A percentile compares a stretch with the other conserved stretches of the same genome.
Evolutionary conservation across 2,888 invertebrate species (phyloP).

Genomic region (Dexiosoma caninum): DNA sequence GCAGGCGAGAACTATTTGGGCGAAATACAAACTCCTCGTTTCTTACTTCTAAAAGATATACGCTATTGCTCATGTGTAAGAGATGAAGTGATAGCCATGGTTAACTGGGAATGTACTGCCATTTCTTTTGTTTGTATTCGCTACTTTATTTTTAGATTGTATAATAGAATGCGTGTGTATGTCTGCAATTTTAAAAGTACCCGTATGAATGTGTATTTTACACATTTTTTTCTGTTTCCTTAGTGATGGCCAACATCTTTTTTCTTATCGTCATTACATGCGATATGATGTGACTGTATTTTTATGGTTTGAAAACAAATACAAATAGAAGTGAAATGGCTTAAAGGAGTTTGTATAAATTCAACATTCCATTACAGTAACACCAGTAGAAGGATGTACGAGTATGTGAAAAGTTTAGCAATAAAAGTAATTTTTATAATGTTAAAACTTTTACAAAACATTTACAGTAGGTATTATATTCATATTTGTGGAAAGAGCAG

Average conservation of each 20-base stretch:
- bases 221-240: neutral
- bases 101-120: too few relatives aligned
- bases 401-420: neutral
- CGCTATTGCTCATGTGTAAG: too few relatives aligned
- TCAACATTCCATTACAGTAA: neutral
- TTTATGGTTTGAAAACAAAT: neutral
- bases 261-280: neutral
- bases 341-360: constrained; percentile 34
- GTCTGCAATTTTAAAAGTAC: neutral
- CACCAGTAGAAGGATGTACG: neutral
- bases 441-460: constrained; percentile 3
- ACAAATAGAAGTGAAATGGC: constrained; percentile 25
- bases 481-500: neutral
- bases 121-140: neutral
- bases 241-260: constrained; percentile 37
- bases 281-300: neutral
- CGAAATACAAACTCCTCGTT: too few relatives aligned
- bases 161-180: neutral
- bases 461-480: neutral
- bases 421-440: constrained; percentile 22
- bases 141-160: neutral
- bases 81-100: too few relatives aligned
- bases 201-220: neutral
- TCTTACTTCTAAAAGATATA: too few relatives aligned
- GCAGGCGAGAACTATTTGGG: too few relatives aligned